These are phyloP conservation scores for Dasyornis broadbenti DNA, from an alignment of 2,113 vertebrate species.

Conservation along the genomic window DNA sequence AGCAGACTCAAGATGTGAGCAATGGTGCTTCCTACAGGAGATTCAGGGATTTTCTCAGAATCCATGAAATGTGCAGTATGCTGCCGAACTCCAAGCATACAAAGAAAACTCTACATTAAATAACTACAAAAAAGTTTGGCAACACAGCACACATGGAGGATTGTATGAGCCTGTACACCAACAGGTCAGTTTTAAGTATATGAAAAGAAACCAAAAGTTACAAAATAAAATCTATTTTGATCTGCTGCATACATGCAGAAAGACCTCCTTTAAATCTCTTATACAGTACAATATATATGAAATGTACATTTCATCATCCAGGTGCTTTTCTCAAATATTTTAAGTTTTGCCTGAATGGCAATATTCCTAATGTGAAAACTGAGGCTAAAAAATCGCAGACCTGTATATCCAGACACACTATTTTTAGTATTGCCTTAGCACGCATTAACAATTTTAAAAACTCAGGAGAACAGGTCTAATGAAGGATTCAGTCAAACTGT, in stretches of 20 bases:
- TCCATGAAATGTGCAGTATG: fast-evolving
- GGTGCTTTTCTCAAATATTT: not conserved
- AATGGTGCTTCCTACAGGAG: not conserved
- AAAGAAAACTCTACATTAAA: not conserved
- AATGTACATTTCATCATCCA: fast-evolving
- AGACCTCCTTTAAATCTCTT: not conserved
- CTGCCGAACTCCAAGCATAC: not conserved
- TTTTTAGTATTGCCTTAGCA: not conserved
- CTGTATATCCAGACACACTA: not conserved
- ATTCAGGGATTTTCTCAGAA: not conserved
- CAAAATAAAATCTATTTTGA: not conserved
- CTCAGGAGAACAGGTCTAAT: not conserved
- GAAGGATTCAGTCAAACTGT: not conserved
- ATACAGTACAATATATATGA: fast-evolving
- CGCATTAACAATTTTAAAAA: not conserved
- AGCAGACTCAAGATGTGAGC: not conserved
- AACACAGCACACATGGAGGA: not conserved
- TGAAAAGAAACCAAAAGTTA: not conserved
- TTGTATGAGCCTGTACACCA: not conserved
- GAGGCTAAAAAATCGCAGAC: not conserved
- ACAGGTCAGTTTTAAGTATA: not conserved
- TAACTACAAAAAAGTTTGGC: not conserved
- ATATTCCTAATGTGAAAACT: not conserved
- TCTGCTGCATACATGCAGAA: not conserved
- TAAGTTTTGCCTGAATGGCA: not conserved